A percentile compares a stretch with the other conserved stretches of the same genome.
These are phyloP conservation scores for Terrapene triunguis DNA, from an alignment of 2,113 vertebrate species.

Conservation along the genomic window DNA sequence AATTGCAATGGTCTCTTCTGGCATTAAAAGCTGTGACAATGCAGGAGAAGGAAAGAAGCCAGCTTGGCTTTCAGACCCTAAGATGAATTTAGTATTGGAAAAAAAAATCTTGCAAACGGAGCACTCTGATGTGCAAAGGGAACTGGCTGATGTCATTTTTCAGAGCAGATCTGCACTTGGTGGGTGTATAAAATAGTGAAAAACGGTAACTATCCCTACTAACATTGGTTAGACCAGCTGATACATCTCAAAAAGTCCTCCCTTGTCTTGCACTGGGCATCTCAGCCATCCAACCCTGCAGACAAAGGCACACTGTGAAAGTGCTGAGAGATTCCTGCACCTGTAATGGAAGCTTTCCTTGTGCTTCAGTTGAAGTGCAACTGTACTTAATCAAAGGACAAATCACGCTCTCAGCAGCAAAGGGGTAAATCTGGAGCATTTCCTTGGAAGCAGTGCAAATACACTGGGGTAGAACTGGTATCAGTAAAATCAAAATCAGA, in stretches of 20 bases:
- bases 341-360: neutral
- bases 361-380: fast-evolving
- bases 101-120: fast-evolving
- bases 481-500: neutral
- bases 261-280: neutral
- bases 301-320: fast-evolving
- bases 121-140: fast-evolving
- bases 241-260: neutral
- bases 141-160: neutral
- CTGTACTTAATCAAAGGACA: neutral
- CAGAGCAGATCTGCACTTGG: neutral
- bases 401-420: neutral
- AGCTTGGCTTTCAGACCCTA: fast-evolving
- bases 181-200: fast-evolving
- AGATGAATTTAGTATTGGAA: neutral
- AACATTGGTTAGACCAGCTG: neutral
- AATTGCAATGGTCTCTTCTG: fast-evolving
- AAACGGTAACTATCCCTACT: fast-evolving
- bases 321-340: neutral
- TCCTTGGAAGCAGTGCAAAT: fast-evolving
- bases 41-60: neutral
- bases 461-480: fast-evolving
- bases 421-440: neutral
- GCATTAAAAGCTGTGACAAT: neutral
- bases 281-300: neutral